A percentile compares a stretch with the other conserved stretches of the same genome.
These are phyloP conservation scores for Eulemur rubriventer DNA, from an alignment of 2,797 vertebrate species.

Conservation along the genomic window DNA sequence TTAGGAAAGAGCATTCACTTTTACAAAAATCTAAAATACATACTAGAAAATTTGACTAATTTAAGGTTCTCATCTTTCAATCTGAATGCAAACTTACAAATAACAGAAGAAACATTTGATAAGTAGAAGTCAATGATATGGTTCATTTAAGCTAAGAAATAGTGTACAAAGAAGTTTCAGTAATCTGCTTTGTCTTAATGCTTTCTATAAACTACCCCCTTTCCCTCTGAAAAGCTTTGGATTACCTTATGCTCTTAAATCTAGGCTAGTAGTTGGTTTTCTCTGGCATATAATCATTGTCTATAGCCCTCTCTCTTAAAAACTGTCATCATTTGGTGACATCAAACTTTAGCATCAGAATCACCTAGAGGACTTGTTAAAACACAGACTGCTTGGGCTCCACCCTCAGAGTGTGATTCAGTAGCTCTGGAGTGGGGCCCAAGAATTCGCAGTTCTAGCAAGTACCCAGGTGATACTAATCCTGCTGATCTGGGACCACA, in stretches of 20 bases:
- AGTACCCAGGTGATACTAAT: not conserved
- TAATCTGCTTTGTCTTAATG: not conserved
- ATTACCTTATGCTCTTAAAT: not conserved
- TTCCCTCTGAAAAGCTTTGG: not conserved
- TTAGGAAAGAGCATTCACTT: not conserved
- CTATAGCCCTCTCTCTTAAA: conserved; percentile 10
- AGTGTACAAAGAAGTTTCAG: not conserved
- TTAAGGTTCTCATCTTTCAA: not conserved
- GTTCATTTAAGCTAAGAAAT: not conserved
- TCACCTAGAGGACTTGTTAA: conserved; percentile 10
- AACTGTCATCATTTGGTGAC: not conserved
- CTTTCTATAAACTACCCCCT: not conserved
- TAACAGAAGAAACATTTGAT: not conserved
- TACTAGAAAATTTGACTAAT: not conserved
- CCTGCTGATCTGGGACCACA: conserved; percentile 8
- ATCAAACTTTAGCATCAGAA: not conserved
- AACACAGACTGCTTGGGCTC: not conserved
- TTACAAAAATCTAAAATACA: conserved; percentile 18
- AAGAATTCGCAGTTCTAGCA: not conserved
- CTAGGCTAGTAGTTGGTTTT: not conserved
- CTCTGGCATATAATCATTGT: not conserved
- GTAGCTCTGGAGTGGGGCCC: not conserved
- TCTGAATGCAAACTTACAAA: not conserved
- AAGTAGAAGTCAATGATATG: not conserved
- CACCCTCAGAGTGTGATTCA: not conserved